Evolutionary conservation across 1,140 invertebrate genomes (phyloP), one percentile per base, ranked within the genome.

Genomic region (Heliconius melpomene): DNA sequence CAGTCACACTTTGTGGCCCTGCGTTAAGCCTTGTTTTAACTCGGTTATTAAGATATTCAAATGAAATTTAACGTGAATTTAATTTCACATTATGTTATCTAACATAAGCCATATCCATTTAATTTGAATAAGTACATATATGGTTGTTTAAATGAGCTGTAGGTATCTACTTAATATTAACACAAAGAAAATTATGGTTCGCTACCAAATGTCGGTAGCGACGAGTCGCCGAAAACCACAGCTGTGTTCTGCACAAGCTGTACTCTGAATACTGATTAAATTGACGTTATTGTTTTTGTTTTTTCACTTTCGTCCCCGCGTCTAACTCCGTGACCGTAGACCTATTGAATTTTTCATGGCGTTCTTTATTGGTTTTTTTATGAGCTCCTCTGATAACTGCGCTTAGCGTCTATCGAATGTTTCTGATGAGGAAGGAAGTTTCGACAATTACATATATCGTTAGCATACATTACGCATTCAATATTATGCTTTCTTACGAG

Each of bases 271-370:
- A 91, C 92, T 89, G 91, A 93, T 93, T 88, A 89, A 88, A 88
- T 86, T 77, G 81, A 80, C 86, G 86, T 92, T 93, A 93, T 92
- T 93, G 89, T 94, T 93, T 92, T 89, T 84, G 85, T 87, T 92
- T 82, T 91, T 91, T 92, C 88, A 92, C 89, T 92, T 91, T 91
- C 89, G 83, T 89, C 87, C 86, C 79, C 79, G 78, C 76, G 83
- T 2, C 29, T 16, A 3, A 46, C 40, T 83, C 78, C 81, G 77
- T 85, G 85, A 86, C 80, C 86, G 85, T 84, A 86, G 86, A 87
- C 82, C 87, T 93, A 92, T 93, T 93, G 90, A 91, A 93, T 93
- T 93, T 93, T 93, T 94, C 90, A 93, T 94, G 85, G 82, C 77
- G 84, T 84, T 84, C 86, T 91, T 88, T 90, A 91, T 93, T 90